Evolutionary conservation across 2,888 invertebrate species (phyloP).

Genomic region (Choreutis nemorana): DNA sequence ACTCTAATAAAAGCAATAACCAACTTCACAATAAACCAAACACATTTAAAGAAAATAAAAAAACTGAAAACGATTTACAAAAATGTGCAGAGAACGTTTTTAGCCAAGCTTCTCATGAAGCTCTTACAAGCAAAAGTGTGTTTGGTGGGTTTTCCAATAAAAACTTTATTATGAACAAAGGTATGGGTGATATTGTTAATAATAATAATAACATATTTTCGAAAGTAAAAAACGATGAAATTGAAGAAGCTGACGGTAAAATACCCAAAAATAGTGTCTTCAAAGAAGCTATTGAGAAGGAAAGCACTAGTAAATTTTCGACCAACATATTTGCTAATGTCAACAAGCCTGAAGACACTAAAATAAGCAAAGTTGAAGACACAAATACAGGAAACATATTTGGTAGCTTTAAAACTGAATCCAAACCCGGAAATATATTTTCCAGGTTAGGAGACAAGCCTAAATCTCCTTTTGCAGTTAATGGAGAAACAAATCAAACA

Average conservation of each 20-base stretch:
- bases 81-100: constrained; percentile 6
- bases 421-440: constrained; percentile 13
- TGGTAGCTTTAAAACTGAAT: constrained; percentile 20
- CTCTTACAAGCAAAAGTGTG: constrained; percentile 5
- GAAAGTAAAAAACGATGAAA: constrained; percentile 7
- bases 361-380: too few relatives aligned
- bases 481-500: constrained; percentile 22
- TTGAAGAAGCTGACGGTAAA: constrained; percentile 16
- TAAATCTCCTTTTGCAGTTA: constrained; percentile 20
- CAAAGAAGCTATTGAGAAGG: too few relatives aligned
- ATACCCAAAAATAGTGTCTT: too few relatives aligned
- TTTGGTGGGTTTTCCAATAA: constrained; percentile 6
- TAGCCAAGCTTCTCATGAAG: constrained; percentile 2
- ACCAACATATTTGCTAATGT: constrained; percentile 33
- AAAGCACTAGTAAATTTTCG: too few relatives aligned
- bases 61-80: constrained; percentile 8
- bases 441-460: constrained; percentile 10
- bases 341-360: constrained; percentile 24
- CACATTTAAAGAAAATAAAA: constrained; percentile 5
- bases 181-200: constrained; percentile 3
- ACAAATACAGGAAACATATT: too few relatives aligned
- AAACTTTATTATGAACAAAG: constrained; percentile 8
- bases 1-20: constrained; percentile 16
- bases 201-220: constrained; percentile 12
- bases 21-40: constrained; percentile 12